phyloP scores from a whole-genome alignment of 2,797 vertebrate genomes.

The Menidia menidia region DNA sequence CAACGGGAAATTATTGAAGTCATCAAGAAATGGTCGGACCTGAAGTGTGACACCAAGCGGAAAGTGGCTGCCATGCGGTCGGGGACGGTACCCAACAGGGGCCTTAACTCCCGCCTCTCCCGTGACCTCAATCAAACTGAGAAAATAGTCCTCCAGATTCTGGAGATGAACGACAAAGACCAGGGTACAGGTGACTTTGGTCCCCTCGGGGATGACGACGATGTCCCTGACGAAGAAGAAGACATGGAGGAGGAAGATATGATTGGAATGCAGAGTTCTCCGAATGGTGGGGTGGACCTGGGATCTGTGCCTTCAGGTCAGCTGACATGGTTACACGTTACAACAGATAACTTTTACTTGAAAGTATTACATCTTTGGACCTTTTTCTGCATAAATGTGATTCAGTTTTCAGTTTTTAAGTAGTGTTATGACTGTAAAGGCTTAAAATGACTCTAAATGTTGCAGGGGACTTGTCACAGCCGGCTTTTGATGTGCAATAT shows the following conservation, averaged over 20 bases:
- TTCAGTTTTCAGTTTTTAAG: not conserved
- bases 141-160: conserved; percentile 82
- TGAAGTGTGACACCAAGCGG: conserved; percentile 86
- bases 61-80: conserved; percentile 81
- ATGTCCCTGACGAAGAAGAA: conserved; percentile 76
- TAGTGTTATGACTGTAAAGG: not conserved
- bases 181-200: conserved; percentile 52
- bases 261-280: conserved; percentile 76
- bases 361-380: not conserved
- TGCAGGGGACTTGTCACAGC: conserved; percentile 71
- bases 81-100: conserved; percentile 66
- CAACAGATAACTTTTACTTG: not conserved
- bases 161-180: conserved; percentile 79
- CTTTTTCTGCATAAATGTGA: not conserved
- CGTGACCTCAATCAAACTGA: conserved; percentile 82
- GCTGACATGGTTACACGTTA: not conserved
- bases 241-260: conserved; percentile 78
- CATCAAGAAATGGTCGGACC: conserved; percentile 86
- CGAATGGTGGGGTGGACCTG: conserved; percentile 70
- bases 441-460: conserved; percentile 17
- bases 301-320: conserved; percentile 54
- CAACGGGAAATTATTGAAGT: conserved; percentile 84
- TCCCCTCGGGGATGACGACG: conserved; percentile 76
- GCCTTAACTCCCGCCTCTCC: conserved; percentile 70
- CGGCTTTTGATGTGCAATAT: conserved; percentile 66